Conservation (phyloP, 1,140 invertebrate genomes). For the Tribolium madens region DNA sequence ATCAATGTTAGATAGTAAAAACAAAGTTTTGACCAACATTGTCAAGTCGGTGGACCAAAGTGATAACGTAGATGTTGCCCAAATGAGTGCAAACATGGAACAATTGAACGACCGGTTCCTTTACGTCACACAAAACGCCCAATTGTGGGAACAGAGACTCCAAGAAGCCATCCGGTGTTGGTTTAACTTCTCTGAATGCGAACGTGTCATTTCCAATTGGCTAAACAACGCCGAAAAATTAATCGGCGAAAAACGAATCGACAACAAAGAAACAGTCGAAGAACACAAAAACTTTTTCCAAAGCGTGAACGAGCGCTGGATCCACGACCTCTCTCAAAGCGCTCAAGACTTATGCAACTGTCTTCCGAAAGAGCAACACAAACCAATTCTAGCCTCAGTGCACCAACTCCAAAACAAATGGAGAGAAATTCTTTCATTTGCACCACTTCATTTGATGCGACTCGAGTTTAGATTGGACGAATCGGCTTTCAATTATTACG, state of each 20-base stretch:
- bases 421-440: constrained; percentile 81
- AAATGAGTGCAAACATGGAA: constrained; percentile 78
- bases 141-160: constrained; percentile 83
- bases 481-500: constrained; percentile 83
- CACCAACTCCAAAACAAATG: constrained; percentile 80
- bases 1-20: constrained; percentile 94
- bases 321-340: constrained; percentile 83
- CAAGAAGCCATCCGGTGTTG: constrained; percentile 85
- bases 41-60: constrained; percentile 80
- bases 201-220: constrained; percentile 87
- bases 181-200: constrained; percentile 86
- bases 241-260: constrained; percentile 83
- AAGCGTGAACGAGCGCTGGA: constrained; percentile 84
- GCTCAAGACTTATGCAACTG: constrained; percentile 83
- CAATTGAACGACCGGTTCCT: constrained; percentile 87
- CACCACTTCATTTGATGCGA: constrained; percentile 86
- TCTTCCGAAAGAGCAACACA: constrained; percentile 76
- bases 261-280: constrained; percentile 84
- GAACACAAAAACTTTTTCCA: constrained; percentile 88
- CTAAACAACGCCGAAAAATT: constrained; percentile 84
- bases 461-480: constrained; percentile 92
- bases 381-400: constrained; percentile 76
- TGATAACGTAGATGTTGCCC: constrained; percentile 78
- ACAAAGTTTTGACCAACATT: constrained; percentile 93
- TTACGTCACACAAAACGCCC: constrained; percentile 78